phyloP scores from a whole-genome alignment of 1,140 invertebrate genomes.

The Oreohelix idahoensis region DNA sequence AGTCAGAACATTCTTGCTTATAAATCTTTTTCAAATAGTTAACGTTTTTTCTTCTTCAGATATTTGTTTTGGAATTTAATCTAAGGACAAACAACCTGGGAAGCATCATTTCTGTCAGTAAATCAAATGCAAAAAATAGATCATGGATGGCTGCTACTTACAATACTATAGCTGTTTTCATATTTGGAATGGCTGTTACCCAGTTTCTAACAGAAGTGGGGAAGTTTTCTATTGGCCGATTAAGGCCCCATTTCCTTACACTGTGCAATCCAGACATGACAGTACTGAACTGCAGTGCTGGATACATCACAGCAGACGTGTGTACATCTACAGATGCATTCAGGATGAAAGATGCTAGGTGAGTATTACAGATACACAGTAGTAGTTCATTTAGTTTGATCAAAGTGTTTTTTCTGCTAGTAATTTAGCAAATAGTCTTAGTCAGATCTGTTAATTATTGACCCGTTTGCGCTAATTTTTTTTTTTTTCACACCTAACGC shows the following conservation, averaged over 20 bases:
- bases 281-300: constrained; percentile 38
- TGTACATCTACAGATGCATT: constrained; percentile 38
- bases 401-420: too few relatives aligned
- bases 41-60: constrained; percentile 49
- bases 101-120: constrained; percentile 9
- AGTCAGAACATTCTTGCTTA: too few relatives aligned
- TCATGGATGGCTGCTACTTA: constrained; percentile 29
- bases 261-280: constrained; percentile 70
- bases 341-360: constrained; percentile 49
- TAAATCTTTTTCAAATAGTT: too few relatives aligned
- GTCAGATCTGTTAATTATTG: too few relatives aligned
- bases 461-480: too few relatives aligned
- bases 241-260: constrained; percentile 93
- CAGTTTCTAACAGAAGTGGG: constrained; percentile 86
- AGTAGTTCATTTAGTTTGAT: too few relatives aligned
- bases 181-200: constrained; percentile 86
- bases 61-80: constrained; percentile 52
- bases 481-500: too few relatives aligned
- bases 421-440: too few relatives aligned
- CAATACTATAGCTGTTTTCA: constrained; percentile 78
- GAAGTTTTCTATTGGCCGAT: constrained; percentile 88
- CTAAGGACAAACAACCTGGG: constrained; percentile 7
- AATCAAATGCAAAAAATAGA: background rate
- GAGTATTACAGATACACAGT: background rate
- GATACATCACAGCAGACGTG: constrained; percentile 44